A percentile compares a stretch with the other conserved stretches of the same genome.
Conservation (phyloP, 2,888 invertebrate species). For the Cephus pygmeus region DNA sequence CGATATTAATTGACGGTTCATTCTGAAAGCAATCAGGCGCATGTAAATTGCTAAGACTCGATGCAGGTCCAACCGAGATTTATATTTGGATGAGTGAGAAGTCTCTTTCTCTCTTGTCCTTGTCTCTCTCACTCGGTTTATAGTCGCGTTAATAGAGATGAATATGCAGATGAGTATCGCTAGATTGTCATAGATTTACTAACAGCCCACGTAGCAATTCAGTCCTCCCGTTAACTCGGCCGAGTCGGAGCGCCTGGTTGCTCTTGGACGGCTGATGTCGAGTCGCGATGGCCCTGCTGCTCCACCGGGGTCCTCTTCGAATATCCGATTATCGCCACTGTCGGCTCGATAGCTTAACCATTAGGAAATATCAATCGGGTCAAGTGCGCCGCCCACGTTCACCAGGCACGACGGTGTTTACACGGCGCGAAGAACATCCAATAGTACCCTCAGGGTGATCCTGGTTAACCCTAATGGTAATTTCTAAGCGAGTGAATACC, state of each 20-base stretch:
- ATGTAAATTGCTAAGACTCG: background rate
- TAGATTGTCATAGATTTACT: background rate
- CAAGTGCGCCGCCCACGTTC: background rate
- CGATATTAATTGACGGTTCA: background rate
- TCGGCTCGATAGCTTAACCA: background rate
- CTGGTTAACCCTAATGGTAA: background rate
- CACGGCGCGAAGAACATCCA: background rate
- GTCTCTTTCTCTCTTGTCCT: background rate
- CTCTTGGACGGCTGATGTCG: background rate
- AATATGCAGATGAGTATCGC: background rate
- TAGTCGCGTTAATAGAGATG: background rate
- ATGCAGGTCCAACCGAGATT: background rate
- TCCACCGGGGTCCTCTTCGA: background rate
- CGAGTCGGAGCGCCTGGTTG: background rate
- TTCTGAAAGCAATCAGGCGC: background rate
- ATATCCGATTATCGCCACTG: background rate
- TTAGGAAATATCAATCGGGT: background rate
- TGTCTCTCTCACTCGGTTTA: background rate
- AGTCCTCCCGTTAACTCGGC: background rate
- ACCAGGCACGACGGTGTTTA: background rate
- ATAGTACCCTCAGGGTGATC: background rate
- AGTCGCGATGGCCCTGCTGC: background rate
- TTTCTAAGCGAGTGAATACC: background rate
- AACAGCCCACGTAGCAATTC: background rate
- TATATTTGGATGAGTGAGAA: background rate